Percentiles rank a stretch among this genome's conserved stretches.
Evolutionary conservation across 2,888 invertebrate species (phyloP).

Genomic region (Drosophila engyochracea): DNA sequence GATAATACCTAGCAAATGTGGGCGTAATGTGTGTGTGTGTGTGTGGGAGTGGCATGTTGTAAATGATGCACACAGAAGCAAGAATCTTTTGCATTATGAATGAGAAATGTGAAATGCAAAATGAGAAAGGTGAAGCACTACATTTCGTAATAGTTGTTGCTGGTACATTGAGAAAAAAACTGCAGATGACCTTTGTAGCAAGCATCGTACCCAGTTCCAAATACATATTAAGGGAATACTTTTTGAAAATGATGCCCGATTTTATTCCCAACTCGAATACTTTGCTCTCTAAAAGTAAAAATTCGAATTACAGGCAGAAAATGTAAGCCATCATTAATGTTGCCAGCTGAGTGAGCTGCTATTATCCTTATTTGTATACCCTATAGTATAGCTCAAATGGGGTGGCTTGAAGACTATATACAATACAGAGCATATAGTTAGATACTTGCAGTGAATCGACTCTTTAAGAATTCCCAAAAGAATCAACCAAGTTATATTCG

Average conservation of each 20-base stretch:
- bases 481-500: not conserved
- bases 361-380: slow-evolving; percentile 6
- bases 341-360: slow-evolving; percentile 3
- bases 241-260: slow-evolving; percentile 8
- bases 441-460: too few relatives aligned
- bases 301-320: slow-evolving; percentile 29
- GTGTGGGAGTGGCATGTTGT: slow-evolving; percentile 22
- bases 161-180: not conserved
- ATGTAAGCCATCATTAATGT: slow-evolving; percentile 38
- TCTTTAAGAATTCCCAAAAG: too few relatives aligned
- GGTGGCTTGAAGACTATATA: not conserved
- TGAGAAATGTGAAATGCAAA: slow-evolving; percentile 24
- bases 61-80: slow-evolving; percentile 40
- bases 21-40: slow-evolving; percentile 15
- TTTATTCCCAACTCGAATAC: slow-evolving; percentile 12
- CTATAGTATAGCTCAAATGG: not conserved
- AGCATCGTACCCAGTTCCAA: slow-evolving; percentile 26
- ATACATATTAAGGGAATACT: slow-evolving; percentile 15
- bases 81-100: slow-evolving; percentile 53
- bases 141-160: slow-evolving; percentile 12
- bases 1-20: slow-evolving; percentile 56
- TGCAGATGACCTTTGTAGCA: slow-evolving; percentile 31
- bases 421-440: not conserved
- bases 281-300: slow-evolving; percentile 19
- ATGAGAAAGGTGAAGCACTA: slow-evolving; percentile 12